These are phyloP conservation scores for Apostichopus parvimensis DNA, from an alignment of 35 echinoderm and acorn worm species.

Conservation along the genomic window DNA sequence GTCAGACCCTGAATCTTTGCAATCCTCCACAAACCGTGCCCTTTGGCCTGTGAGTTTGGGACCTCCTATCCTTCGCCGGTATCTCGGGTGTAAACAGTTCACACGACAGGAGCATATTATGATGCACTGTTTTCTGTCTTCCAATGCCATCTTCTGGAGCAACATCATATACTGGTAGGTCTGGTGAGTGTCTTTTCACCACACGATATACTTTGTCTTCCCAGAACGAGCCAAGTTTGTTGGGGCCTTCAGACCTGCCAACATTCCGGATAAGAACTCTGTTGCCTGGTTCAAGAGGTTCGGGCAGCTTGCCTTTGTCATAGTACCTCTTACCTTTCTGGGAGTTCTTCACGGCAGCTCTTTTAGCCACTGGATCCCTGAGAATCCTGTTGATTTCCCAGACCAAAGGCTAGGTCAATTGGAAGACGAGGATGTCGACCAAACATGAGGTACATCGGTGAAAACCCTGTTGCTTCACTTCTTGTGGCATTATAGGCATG, in stretches of 20 bases:
- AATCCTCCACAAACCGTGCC: background rate
- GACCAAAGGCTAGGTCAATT: background rate
- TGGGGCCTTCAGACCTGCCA: slow-evolving; percentile 35
- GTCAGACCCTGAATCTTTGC: background rate
- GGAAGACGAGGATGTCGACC: slow-evolving; percentile 7
- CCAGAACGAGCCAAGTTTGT: slow-evolving; percentile 53
- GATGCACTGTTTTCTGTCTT: slow-evolving; percentile 18
- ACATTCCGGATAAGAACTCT: slow-evolving; percentile 50
- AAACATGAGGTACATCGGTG: slow-evolving; percentile 2
- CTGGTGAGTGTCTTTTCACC: slow-evolving; percentile 31
- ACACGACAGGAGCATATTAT: slow-evolving; percentile 63
- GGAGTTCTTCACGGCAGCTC: background rate
- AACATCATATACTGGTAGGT: slow-evolving; percentile 52
- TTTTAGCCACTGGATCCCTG: background rate
- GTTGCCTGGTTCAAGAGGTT: slow-evolving; percentile 44
- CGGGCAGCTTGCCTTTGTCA: background rate
- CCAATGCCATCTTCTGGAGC: slow-evolving; percentile 36
- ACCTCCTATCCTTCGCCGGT: background rate
- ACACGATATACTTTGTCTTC: slow-evolving; percentile 52
- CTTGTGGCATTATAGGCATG: slow-evolving; percentile 13
- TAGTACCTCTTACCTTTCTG: background rate
- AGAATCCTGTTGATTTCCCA: too few species aligned
- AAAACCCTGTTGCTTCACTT: slow-evolving; percentile 16
- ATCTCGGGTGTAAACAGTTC: background rate
- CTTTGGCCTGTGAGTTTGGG: background rate